Percentiles rank a stretch among this genome's conserved stretches.
phyloP scores from a whole-genome alignment of 2,888 invertebrate species.

The Tillus elongatus region DNA sequence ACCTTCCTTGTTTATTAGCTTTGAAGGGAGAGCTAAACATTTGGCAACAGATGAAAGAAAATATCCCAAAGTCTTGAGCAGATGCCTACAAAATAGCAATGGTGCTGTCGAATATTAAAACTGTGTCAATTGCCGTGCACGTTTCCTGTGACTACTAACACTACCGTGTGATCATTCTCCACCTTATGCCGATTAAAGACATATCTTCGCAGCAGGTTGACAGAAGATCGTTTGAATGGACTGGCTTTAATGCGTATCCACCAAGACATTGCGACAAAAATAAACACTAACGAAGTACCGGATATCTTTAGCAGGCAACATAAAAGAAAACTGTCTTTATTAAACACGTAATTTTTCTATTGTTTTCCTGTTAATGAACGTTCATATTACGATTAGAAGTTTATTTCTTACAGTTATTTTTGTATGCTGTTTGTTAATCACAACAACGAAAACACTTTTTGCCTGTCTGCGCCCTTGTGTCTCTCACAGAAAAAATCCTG shows the following conservation, averaged over 20 bases:
- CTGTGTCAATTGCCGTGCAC: conserved; percentile 4
- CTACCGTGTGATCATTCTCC: conserved; percentile 1
- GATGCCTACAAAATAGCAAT: conserved; percentile 3
- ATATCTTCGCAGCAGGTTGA: conserved; percentile 1
- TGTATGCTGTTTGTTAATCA: background rate
- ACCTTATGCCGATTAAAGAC: conserved; percentile 2
- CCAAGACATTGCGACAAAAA: conserved; percentile 2
- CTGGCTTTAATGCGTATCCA: conserved; percentile 2
- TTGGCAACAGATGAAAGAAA: conserved; percentile 1
- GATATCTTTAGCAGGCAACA: conserved; percentile 2
- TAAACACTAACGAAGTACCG: conserved; percentile 1
- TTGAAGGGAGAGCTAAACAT: conserved; percentile 1
- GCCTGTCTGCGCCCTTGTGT: conserved; percentile 1
- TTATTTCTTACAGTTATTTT: background rate
- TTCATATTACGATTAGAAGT: no score
- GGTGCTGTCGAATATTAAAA: background rate
- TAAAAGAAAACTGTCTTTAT: conserved; percentile 3
- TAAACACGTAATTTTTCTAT: background rate
- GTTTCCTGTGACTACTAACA: conserved; percentile 3
- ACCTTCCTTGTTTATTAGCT: conserved; percentile 1
- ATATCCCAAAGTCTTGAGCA: conserved; percentile 1
- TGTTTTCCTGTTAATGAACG: conserved; percentile 1
- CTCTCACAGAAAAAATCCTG: background rate
- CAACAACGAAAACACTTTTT: background rate
- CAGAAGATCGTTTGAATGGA: conserved; percentile 1